Conservation (phyloP, 2,888 invertebrate genomes). For the Tridacna crocea region DNA sequence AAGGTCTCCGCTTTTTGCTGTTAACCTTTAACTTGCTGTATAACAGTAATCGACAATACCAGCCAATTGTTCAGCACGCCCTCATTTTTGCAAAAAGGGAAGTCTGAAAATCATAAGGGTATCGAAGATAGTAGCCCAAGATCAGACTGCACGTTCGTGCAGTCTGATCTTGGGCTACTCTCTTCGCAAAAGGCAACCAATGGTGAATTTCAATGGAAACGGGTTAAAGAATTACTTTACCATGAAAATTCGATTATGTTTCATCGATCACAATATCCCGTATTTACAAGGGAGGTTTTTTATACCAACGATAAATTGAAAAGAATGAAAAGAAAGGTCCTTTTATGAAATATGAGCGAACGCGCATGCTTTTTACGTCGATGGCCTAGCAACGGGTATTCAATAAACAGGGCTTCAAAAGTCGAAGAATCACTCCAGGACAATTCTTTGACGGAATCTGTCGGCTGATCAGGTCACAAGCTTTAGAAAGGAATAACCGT, state of each 20-base stretch:
- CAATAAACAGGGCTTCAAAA: constrained; percentile 13
- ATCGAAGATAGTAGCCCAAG: too few species aligned
- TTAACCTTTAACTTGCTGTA: too few species aligned
- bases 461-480: background rate
- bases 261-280: constrained; percentile 20
- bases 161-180: too few species aligned
- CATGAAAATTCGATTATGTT: constrained; percentile 13
- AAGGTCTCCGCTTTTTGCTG: too few species aligned
- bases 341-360: constrained; percentile 17
- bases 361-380: constrained; percentile 1
- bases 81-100: too few species aligned
- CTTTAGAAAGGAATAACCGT: too few species aligned
- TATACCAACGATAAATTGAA: constrained; percentile 9
- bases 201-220: too few species aligned
- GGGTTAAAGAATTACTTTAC: constrained; percentile 1
- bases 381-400: constrained; percentile 9
- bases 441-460: background rate
- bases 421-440: background rate
- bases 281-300: constrained; percentile 15
- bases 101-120: too few species aligned
- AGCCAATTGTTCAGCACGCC: too few species aligned
- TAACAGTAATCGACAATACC: too few species aligned
- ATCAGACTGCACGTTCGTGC: too few species aligned
- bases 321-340: constrained; percentile 20
- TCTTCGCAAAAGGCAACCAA: too few species aligned